Base-by-base conservation (phyloP, 2,888 invertebrate species). In the Saturnia japonica region DNA sequence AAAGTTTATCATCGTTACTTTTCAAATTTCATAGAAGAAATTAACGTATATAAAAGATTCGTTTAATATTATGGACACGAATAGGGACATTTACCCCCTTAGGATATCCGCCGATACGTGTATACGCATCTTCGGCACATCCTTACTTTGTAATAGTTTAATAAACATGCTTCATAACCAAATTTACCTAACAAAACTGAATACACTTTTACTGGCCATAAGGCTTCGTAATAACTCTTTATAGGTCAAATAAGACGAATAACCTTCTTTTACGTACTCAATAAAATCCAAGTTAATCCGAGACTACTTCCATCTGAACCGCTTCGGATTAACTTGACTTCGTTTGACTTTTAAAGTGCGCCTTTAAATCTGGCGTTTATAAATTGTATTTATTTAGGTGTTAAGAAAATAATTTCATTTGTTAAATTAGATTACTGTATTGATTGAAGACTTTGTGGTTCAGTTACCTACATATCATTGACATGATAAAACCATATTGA, bases 241-340 rank as follows among this genome's bases (percentile, higher is more conserved):
- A 64, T 64, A 40, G 64, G 34, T 34, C 47, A 62, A 47, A 64
- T 47, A 68, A 69, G 62, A 12, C 62, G 28, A n/a, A 22, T 22
- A 47, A 12, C 51, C 47, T 64, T 45, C 45, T 64, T 67, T 70
- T 70, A 70, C 42, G 67, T 19, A 51, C 11, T 42, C 54, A 66
- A 66, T 66, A 70, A 66, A 70, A 70, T 11, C 25, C 51, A 25
- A 54, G 51, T 67, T 67, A 70, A 66, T 66, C 66, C 66, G 22
- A 25, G 66, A 43, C 67, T 22, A 64, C 47, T 64, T 64, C 22
- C 47, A 51, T 64, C 16, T n/a, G 64, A 64, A 42, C 51, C 51
- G 34, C 19, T 62, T 9, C 12, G 45, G 42, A n/a, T 70, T 67
- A 70, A 42, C 54, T 62, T 19, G 19, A 3, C 34, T 62, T 22